A percentile compares a stretch with the other conserved stretches of the same genome.
These are phyloP conservation scores for Parus major DNA, from an alignment of 2,113 vertebrate genomes.

Conservation along the genomic window DNA sequence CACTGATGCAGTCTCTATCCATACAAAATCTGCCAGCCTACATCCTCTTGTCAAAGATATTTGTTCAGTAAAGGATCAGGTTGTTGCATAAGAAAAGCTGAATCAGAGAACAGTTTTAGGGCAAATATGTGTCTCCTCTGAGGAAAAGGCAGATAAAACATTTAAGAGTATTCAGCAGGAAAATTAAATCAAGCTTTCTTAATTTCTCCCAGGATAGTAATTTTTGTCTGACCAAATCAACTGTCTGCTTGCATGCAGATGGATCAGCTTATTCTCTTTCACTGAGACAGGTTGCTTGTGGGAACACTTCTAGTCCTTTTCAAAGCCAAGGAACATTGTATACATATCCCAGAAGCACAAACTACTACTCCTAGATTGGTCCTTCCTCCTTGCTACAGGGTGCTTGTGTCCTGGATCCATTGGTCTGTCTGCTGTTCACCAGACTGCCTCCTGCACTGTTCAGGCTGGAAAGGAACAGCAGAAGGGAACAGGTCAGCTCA, in stretches of 20 bases:
- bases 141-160: neutral
- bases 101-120: neutral
- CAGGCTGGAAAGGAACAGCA: neutral
- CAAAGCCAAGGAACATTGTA: neutral
- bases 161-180: neutral
- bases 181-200: neutral
- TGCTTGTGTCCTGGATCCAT: neutral
- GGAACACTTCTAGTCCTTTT: neutral
- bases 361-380: neutral
- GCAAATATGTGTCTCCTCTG: neutral
- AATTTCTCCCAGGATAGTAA: neutral
- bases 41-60: neutral
- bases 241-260: rapidly evolving
- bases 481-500: neutral
- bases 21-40: neutral
- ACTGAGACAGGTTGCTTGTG: neutral
- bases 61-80: neutral
- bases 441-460: neutral
- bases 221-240: neutral
- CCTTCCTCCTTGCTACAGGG: neutral
- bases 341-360: neutral
- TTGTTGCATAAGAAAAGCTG: neutral
- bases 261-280: neutral
- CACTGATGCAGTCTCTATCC: neutral
- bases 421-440: neutral